phyloP scores from a whole-genome alignment of 2,888 invertebrate species.

The Allolobophora icterica region DNA sequence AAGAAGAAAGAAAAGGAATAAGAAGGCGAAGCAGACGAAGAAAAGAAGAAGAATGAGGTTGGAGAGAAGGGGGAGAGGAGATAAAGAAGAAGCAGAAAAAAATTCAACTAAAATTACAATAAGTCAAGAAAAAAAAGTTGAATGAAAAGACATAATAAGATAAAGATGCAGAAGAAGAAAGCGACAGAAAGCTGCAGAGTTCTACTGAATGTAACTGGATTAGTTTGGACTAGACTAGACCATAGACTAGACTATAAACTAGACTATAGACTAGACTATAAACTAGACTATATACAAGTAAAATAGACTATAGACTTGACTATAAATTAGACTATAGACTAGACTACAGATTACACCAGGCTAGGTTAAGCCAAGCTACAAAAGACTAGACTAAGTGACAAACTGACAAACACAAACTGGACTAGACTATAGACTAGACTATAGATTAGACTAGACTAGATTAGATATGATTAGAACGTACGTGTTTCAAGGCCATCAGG shows the following conservation, averaged over 20 bases:
- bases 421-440: not conserved
- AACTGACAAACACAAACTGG: too few species aligned
- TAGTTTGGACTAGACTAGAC: not conserved
- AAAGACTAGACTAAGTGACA: too few species aligned
- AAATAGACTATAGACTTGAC: not conserved
- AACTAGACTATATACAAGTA: too few species aligned
- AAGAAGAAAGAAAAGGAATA: not conserved
- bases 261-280: not conserved
- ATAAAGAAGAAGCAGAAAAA: not conserved
- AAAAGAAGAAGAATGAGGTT: not conserved
- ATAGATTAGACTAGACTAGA: not conserved
- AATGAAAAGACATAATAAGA: not conserved
- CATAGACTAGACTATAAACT: not conserved
- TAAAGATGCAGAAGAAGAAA: not conserved
- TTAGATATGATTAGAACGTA: constrained; percentile 56
- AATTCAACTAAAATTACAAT: not conserved
- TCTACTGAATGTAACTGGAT: not conserved
- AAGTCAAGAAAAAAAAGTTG: too few species aligned
- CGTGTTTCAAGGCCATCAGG: constrained; percentile 72
- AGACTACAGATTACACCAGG: too few species aligned
- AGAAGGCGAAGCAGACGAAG: not conserved
- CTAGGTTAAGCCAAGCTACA: too few species aligned
- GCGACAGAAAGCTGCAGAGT: not conserved
- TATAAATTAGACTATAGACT: too few species aligned
- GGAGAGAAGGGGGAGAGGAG: not conserved